A percentile compares a stretch with the other conserved stretches of the same genome.
Conservation (phyloP, 2,888 invertebrate species). For the Craniophora ligustri region DNA sequence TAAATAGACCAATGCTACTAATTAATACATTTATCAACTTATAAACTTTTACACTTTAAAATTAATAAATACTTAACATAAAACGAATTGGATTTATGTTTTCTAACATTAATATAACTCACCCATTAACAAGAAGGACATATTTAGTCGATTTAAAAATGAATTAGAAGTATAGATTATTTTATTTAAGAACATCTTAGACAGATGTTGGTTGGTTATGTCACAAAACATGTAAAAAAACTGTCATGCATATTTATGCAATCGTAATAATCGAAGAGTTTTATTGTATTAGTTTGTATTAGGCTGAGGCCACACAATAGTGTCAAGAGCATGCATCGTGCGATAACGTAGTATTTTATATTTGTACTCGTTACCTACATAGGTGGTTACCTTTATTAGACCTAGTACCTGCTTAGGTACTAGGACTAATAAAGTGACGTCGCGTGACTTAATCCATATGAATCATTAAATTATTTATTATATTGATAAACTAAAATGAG, state of each 20-base stretch:
- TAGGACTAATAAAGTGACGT: constrained; percentile 12
- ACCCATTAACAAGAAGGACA: constrained; percentile 8
- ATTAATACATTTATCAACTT: too few species aligned
- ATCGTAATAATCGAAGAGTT: constrained; percentile 55
- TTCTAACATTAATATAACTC: constrained; percentile 15
- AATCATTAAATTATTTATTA: too few species aligned
- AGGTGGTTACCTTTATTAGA: too few species aligned
- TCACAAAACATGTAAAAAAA: constrained; percentile 39
- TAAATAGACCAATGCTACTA: too few species aligned
- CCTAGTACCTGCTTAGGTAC: too few species aligned
- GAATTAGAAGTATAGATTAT: constrained; percentile 17
- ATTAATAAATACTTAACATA: too few species aligned
- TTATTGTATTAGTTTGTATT: constrained; percentile 52
- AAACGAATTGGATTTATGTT: not conserved
- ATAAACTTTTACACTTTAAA: too few species aligned
- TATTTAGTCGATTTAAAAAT: constrained; percentile 28
- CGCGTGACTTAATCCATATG: constrained; percentile 15
- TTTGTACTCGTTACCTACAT: constrained; percentile 11
- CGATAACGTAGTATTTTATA: constrained; percentile 26
- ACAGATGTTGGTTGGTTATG: not conserved
- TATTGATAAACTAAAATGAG: too few species aligned
- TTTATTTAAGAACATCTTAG: constrained; percentile 3
- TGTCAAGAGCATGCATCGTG: constrained; percentile 61
- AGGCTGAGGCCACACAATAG: constrained; percentile 64
- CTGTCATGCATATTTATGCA: constrained; percentile 65